These are phyloP conservation scores for Oeneis ivallda DNA, from an alignment of 2,888 invertebrate species.

Conservation along the genomic window DNA sequence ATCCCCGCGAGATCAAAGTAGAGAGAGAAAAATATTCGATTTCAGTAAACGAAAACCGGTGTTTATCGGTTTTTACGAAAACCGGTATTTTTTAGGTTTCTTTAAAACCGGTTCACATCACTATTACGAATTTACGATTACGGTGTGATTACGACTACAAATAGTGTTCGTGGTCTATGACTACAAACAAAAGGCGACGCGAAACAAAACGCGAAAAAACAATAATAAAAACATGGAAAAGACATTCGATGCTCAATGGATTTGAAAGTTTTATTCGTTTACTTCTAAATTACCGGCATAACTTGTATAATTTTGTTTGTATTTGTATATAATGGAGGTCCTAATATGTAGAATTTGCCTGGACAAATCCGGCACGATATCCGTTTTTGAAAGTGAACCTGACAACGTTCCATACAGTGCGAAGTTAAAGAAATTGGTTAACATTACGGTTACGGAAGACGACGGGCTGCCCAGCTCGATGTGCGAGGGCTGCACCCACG, in stretches of 20 bases:
- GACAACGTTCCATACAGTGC: constrained; percentile 57
- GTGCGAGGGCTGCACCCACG: constrained; percentile 59
- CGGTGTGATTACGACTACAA: too few species aligned
- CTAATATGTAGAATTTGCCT: constrained; percentile 67
- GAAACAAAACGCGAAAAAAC: not conserved
- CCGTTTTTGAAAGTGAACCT: constrained; percentile 55
- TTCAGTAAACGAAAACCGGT: too few species aligned
- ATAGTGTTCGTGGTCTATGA: too few species aligned
- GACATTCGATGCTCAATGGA: not conserved
- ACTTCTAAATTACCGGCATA: not conserved
- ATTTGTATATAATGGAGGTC: constrained; percentile 32
- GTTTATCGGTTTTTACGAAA: too few species aligned
- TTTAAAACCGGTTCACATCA: too few species aligned
- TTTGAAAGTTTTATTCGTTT: constrained; percentile 1
- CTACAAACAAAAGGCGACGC: too few species aligned
- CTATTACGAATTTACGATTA: too few species aligned
- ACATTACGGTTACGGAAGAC: constrained; percentile 56
- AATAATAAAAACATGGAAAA: too few species aligned
- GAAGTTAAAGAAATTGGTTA: constrained; percentile 64
- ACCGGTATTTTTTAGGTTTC: too few species aligned
- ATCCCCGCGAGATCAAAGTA: too few species aligned
- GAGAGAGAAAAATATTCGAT: too few species aligned
- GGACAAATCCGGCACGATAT: constrained; percentile 56
- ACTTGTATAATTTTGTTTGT: not conserved
- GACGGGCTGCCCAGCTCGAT: constrained; percentile 66